Evolutionary conservation across 2,797 vertebrate species (phyloP), one percentile per base, ranked within the genome.

Genomic region (Chiloscyllium punctatum): DNA sequence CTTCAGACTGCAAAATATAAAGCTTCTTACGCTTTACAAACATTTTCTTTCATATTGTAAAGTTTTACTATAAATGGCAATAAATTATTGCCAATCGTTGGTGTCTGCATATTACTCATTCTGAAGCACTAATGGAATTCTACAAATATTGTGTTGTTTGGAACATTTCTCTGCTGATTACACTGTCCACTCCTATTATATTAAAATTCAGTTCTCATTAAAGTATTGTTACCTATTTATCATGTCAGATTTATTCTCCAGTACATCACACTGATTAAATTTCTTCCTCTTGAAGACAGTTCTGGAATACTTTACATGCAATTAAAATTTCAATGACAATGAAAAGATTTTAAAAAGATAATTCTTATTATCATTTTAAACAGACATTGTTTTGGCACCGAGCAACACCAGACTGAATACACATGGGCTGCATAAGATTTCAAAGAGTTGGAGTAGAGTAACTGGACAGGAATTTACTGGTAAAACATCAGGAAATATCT

Each of bases 41-140:
- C n/a, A 69, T 92, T 94, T 72, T 68, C 66, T 48, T 72, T 48
- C 72, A 74, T 33, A 74, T 74, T 94, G 92, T 51, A 68, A 94
- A 42, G 69, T 51, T 48, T 94, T 71, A 74, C 69, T 74, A 94
- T 94, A 94, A 94, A 94, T 94, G 94, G 94, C 30, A 71, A 94
- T 94, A 94, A 53, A 74, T 74, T 33, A 74, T 53, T 94, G 42
- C 94, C 69, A 94, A 27, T 94, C 1, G 11, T 48, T 48, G 11
- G 37, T 33, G 68, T 11, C 37, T 51, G n/a, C 3, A 15, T 42
- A 94, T 94, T 94, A 74, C 42, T 94, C 69, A 94, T 94, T 74
- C 48, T 94, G 15, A 74, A 51, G 69, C 48, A 74, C 53, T 30
- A 72, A 33, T 51, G 69, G 94, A 94, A 94, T 94, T 72, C 94